A percentile compares a stretch with the other conserved stretches of the same genome.
Conservation (phyloP, 30 jellyfish, hydroid and myxozoan genomes). For the Cassiopea xamachana region DNA sequence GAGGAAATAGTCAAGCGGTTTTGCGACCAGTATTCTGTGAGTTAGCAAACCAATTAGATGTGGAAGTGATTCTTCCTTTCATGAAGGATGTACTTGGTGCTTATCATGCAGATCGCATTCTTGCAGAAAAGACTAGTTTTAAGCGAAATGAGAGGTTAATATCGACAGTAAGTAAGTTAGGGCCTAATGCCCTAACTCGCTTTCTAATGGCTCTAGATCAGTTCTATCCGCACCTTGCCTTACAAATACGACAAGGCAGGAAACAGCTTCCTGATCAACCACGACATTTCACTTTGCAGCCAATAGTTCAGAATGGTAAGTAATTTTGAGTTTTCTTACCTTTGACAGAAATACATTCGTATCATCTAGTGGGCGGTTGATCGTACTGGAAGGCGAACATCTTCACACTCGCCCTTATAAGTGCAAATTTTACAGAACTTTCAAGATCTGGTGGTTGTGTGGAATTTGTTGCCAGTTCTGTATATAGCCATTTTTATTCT, state of each 20-base stretch:
- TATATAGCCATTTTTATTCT: no score
- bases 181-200: constrained; percentile 40
- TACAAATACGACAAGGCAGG: constrained; percentile 34
- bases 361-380: no score
- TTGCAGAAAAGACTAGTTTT: constrained; percentile 15
- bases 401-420: no score
- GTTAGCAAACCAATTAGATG: constrained; percentile 49
- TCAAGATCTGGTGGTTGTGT: no score
- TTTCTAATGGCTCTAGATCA: constrained; percentile 58
- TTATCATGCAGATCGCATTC: constrained; percentile 35
- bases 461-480: no score
- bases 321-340: neutral
- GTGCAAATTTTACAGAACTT: no score
- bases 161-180: constrained; percentile 40
- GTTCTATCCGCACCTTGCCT: constrained; percentile 40
- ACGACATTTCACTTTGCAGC: neutral
- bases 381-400: no score
- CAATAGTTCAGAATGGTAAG: neutral
- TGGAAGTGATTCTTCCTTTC: constrained; percentile 40
- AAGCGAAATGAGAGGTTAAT: constrained; percentile 44
- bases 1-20: neutral
- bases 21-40: constrained; percentile 22
- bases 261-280: neutral
- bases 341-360: neutral
- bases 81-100: constrained; percentile 42